Evolutionary conservation across 2,113 vertebrate genomes (phyloP), one percentile per base, ranked within the genome.

Genomic region (Dicaeum eximium): DNA sequence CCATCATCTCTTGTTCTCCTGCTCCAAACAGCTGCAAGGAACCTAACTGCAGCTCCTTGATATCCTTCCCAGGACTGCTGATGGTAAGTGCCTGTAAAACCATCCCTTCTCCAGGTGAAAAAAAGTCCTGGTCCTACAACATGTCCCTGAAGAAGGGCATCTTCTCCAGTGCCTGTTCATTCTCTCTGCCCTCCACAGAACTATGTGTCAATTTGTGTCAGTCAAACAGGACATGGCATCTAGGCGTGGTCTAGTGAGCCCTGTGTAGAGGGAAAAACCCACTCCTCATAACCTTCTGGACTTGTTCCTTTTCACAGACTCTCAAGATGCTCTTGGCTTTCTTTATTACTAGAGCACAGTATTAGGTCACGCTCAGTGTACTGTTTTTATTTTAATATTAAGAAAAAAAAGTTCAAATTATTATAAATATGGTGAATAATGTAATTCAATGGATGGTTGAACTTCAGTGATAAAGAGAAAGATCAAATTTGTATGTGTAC

Each of bases 91-190:
- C 15, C 15, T 71, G 58, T 64, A 35, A 80, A 72, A 15, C 6
- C 5, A 45, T 25, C 10, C 4, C 3, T 69, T 56, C 30, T 60
- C 13, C 33, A 47, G 13, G 13, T 9, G 20, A 9, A 78, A 54
- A 54, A 15, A 60, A 19, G 4, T 45, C 14, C 8, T 4, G 1
- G 11, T 64, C 22, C 33, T 13, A 45, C 2, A 40, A 7, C 1
- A 1, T 44, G 6, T 48, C 28, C 7, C 8, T 27, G 28, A 28
- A 40, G 16, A n/a, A 30, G 3, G 11, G 6, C 8, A 22, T 44
- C 2, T 75, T 38, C 38, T 57, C 12, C 38, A 44, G 11, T 1
- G 6, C 19, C 14, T 57, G 2, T n/a, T 27, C 15, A 15, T 56
- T 57, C 33, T 79, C 9, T 47, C 62, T 60, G 15, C 5, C 11